Conservation (phyloP, 2,797 vertebrate genomes). For the Typhlichthys subterraneus region DNA sequence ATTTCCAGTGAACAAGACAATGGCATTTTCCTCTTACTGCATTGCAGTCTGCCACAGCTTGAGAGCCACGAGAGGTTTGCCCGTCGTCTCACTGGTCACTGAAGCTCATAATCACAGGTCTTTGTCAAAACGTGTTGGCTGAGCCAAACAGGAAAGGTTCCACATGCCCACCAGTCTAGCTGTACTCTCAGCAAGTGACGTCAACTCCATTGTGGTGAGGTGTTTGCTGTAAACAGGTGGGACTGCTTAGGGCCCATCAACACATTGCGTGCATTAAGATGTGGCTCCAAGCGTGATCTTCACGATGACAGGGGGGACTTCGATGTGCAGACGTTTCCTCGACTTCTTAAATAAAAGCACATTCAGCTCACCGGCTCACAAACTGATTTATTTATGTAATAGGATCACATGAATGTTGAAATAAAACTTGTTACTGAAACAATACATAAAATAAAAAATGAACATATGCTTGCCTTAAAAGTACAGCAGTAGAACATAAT, state of each 20-base stretch:
- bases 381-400: background rate
- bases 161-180: constrained; percentile 59
- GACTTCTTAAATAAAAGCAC: constrained; percentile 26
- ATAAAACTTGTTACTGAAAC: background rate
- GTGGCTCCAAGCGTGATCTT: constrained; percentile 18
- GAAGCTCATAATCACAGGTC: constrained; percentile 63
- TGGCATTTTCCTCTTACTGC: constrained; percentile 27
- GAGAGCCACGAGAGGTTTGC: constrained; percentile 15
- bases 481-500: background rate
- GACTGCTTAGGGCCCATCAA: constrained; percentile 42
- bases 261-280: constrained; percentile 41
- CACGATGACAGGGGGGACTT: constrained; percentile 36
- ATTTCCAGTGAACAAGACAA: constrained; percentile 10
- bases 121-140: constrained; percentile 59
- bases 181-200: constrained; percentile 37
- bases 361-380: constrained; percentile 4
- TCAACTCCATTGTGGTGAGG: constrained; percentile 38
- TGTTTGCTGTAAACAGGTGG: constrained; percentile 55
- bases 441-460: background rate
- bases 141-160: constrained; percentile 48
- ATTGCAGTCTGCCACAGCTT: constrained; percentile 21
- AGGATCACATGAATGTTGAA: background rate
- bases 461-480: background rate
- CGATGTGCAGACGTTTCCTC: constrained; percentile 4
- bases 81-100: constrained; percentile 31